Base-by-base conservation (phyloP, 2,113 vertebrate species). In the Leucopsar rothschildi region DNA sequence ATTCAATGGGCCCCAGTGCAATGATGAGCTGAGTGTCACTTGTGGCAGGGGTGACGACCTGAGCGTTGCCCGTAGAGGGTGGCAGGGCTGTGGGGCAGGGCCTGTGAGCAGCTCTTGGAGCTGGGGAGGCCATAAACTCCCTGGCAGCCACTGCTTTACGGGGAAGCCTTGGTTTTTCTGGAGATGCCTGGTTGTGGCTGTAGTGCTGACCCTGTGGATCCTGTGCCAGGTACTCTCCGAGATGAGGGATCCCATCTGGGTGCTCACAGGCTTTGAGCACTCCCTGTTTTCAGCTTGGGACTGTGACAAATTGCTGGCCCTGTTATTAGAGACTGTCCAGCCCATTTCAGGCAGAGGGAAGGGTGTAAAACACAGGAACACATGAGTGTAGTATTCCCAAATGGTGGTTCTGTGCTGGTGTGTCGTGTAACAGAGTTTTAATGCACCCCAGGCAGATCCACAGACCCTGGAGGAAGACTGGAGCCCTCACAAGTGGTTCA, bases 331-430 rank as follows among this genome's bases (percentile, higher is more conserved):
- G 81, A 7, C 44, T 44, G 12, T 24, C 21, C 24, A 15, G 18
- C 29, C 33, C 1, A 0, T 37, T 42, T 55, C 2, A 13, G 64
- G 63, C 49, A 37, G 28, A 63, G 23, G 35, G 23, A 28, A 68
- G 14, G 18, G 15, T 37, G 17, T 37, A 45, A 82, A 86, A 31
- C 24, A 47, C 42, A 8, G 37, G 31, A 50, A 33, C 47, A 17
- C 15, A 6, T 0, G 0, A 24, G 16, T 6, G 8, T 11, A 13
- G 12, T 12, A 5, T 42, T 90, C 47, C 47, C 2, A 0, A 15
- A 12, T 13, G 18, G 44, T 21, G 35, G 17, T 8, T 57, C 53
- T 45, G 24, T 2, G 1, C 49, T 50, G 23, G 9, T 0, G 2
- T 29, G 40, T 27, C 2, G 18, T 0, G 1, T 11, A 61, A 10